Conservation (phyloP, 2,113 vertebrate genomes). For the Ceyx margarethae region DNA sequence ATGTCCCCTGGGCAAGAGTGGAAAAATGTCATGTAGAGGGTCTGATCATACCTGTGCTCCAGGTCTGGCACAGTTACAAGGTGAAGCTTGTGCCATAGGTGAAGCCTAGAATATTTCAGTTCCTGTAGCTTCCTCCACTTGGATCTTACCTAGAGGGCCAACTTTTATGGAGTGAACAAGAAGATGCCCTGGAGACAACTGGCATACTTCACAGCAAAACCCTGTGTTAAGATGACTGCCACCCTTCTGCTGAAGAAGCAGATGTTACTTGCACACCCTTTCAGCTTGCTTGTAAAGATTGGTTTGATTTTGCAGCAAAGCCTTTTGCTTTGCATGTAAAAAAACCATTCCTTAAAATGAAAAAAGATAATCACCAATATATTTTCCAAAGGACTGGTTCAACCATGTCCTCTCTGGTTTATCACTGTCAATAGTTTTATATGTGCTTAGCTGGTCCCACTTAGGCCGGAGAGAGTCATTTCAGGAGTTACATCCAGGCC, state of each 20-base stretch:
- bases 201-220: neutral
- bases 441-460: neutral
- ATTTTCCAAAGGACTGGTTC: neutral
- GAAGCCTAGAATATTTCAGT: neutral
- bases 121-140: neutral
- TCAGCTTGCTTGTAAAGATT: neutral
- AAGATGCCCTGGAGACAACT: neutral
- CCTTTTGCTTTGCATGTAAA: neutral
- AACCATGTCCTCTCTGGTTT: neutral
- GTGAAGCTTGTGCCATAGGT: neutral
- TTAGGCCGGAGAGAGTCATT: neutral
- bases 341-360: neutral
- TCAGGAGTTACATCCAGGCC: neutral
- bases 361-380: neutral
- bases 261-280: neutral
- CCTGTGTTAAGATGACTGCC: neutral
- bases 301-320: neutral
- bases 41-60: neutral
- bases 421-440: accelerated
- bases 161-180: neutral
- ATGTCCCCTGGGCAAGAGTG: accelerated
- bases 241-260: neutral
- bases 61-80: accelerated
- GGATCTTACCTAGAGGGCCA: neutral
- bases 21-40: accelerated